Evolutionary conservation across 2,888 invertebrate species (phyloP).

Genomic region (Amphipyra tragopoginis): DNA sequence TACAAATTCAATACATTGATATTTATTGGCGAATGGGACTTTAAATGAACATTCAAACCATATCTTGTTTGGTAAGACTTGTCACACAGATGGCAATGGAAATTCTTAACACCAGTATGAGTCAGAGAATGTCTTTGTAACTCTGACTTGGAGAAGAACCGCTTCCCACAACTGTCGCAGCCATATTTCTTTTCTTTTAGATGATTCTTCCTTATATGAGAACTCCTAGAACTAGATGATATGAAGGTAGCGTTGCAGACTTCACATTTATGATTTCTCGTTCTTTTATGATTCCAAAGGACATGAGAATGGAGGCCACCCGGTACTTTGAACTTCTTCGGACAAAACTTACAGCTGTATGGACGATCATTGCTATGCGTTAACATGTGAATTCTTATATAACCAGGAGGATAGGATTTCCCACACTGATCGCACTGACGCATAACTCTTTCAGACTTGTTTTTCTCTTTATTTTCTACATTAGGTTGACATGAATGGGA

Average conservation of each 20-base stretch:
- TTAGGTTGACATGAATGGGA: slow-evolving; percentile 79
- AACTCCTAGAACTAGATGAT: slow-evolving; percentile 83
- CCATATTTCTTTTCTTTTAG: slow-evolving; percentile 86
- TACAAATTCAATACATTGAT: slow-evolving; percentile 68
- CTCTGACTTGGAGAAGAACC: slow-evolving; percentile 85
- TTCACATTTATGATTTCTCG: slow-evolving; percentile 85
- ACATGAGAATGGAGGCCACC: slow-evolving; percentile 84
- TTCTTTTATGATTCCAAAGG: slow-evolving; percentile 85
- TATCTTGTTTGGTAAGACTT: slow-evolving; percentile 87
- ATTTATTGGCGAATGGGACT: slow-evolving; percentile 77
- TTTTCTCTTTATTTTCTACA: slow-evolving; percentile 68
- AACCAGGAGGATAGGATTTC: slow-evolving; percentile 85
- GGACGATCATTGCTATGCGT: slow-evolving; percentile 81
- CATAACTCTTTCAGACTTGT: slow-evolving; percentile 71
- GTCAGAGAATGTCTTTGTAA: slow-evolving; percentile 83
- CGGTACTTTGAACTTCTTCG: slow-evolving; percentile 86
- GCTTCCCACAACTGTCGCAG: slow-evolving; percentile 83
- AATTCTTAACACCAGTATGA: slow-evolving; percentile 86
- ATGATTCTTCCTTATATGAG: slow-evolving; percentile 85
- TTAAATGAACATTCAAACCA: slow-evolving; percentile 86
- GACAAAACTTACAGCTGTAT: slow-evolving; percentile 85
- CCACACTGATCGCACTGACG: slow-evolving; percentile 87
- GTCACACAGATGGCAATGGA: slow-evolving; percentile 85
- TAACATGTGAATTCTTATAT: slow-evolving; percentile 85
- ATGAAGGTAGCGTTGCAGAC: slow-evolving; percentile 86